Percentiles rank a stretch among this genome's conserved stretches.
These are phyloP conservation scores for Neelides sp. DNA, from an alignment of 1,140 invertebrate genomes.

Conservation along the genomic window DNA sequence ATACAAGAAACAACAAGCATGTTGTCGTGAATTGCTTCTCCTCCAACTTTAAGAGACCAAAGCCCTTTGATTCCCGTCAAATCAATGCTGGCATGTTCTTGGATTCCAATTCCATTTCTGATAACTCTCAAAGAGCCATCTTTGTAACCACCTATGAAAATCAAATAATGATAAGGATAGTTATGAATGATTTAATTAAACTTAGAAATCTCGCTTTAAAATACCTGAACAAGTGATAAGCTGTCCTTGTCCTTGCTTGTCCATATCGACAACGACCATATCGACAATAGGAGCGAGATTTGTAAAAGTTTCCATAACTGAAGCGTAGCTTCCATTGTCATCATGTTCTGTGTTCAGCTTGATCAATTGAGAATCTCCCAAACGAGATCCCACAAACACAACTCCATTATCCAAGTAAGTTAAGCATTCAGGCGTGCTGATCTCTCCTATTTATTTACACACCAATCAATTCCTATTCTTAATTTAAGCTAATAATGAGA, in stretches of 20 bases:
- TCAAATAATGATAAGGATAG: not conserved
- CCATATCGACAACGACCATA: slow-evolving; percentile 71
- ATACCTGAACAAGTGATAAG: slow-evolving; percentile 90
- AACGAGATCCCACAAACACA: slow-evolving; percentile 87
- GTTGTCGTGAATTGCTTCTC: slow-evolving; percentile 57
- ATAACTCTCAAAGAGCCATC: slow-evolving; percentile 95
- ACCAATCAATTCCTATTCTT: slow-evolving; percentile 15
- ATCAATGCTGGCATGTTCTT: slow-evolving; percentile 95
- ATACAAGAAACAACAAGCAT: slow-evolving; percentile 87
- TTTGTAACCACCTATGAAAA: slow-evolving; percentile 64
- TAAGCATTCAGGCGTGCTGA: slow-evolving; percentile 93
- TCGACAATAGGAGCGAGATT: slow-evolving; percentile 95
- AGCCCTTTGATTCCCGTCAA: slow-evolving; percentile 92
- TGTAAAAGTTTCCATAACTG: slow-evolving; percentile 89
- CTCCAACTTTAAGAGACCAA: slow-evolving; percentile 75
- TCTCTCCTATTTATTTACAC: slow-evolving; percentile 59
- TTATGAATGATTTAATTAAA: slow-evolving; percentile 12
- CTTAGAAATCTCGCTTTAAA: slow-evolving; percentile 21
- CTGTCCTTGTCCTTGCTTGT: slow-evolving; percentile 92
- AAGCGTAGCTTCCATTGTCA: slow-evolving; percentile 77
- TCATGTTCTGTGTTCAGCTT: slow-evolving; percentile 75
- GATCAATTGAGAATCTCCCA: slow-evolving; percentile 93
- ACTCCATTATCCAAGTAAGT: slow-evolving; percentile 99
- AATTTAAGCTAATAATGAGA: not conserved
- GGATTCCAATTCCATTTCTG: slow-evolving; percentile 92